These are phyloP conservation scores for Lacanobia wlatinum DNA, from an alignment of 2,888 invertebrate species.

Conservation along the genomic window DNA sequence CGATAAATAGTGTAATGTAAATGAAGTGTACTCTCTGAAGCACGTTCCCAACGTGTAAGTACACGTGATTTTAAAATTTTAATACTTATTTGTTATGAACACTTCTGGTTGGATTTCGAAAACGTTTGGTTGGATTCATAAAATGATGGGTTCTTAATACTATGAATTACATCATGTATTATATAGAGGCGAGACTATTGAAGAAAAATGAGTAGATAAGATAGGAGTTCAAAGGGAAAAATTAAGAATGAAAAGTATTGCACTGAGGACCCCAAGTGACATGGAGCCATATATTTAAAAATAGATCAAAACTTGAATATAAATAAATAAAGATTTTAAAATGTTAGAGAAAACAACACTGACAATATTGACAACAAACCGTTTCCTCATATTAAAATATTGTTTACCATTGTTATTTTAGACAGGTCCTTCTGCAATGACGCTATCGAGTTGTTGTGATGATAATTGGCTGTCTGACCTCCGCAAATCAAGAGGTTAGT, in stretches of 20 bases:
- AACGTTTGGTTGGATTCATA: too few species aligned
- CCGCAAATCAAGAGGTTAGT: conserved; percentile 37
- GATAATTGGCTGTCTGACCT: conserved; percentile 55
- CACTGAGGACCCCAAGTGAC: too few species aligned
- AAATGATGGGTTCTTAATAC: too few species aligned
- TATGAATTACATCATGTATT: too few species aligned
- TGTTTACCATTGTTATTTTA: neutral
- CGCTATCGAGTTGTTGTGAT: conserved; percentile 17
- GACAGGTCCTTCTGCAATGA: conserved; percentile 23
- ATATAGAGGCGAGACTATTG: neutral
- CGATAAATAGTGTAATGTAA: conserved; percentile 49
- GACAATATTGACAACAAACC: neutral
- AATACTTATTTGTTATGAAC: neutral
- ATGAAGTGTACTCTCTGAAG: conserved; percentile 30
- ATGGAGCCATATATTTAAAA: neutral
- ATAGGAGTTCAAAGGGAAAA: too few species aligned
- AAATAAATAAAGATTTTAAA: neutral
- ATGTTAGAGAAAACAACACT: neutral
- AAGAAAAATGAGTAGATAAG: neutral
- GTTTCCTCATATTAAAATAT: neutral
- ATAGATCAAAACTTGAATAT: neutral
- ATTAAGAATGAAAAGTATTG: neutral
- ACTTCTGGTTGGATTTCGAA: neutral
- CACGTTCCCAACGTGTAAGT: conserved; percentile 14
- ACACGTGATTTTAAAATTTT: conserved; percentile 23